A percentile compares a stretch with the other conserved stretches of the same genome.
Evolutionary conservation across 2,888 invertebrate genomes (phyloP).

Genomic region (Ecdyonurus torrentis): DNA sequence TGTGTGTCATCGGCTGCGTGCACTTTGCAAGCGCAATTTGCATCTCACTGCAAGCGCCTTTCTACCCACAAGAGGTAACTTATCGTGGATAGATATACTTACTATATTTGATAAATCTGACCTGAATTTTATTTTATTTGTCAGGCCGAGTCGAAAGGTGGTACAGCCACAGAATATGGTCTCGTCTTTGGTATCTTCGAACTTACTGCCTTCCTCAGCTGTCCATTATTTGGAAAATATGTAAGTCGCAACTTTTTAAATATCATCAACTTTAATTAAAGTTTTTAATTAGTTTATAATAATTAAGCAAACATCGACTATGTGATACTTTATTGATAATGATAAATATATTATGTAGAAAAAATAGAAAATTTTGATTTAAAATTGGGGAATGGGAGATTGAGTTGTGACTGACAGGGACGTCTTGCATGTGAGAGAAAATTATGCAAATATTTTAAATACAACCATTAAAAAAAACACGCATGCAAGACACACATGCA

Average conservation of each 20-base stretch:
- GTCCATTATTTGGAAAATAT: slow-evolving; percentile 29
- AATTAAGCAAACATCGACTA: too few species aligned
- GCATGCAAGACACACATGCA: too few species aligned
- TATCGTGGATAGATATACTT: background rate
- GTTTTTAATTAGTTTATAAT: too few species aligned
- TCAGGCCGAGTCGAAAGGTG: slow-evolving; percentile 29
- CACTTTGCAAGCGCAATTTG: slow-evolving; percentile 27
- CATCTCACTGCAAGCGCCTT: slow-evolving; percentile 30
- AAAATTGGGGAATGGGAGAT: too few species aligned
- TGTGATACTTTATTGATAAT: too few species aligned
- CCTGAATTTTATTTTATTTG: slow-evolving; percentile 11
- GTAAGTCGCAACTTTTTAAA: slow-evolving; percentile 23
- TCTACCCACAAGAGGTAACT: slow-evolving; percentile 28
- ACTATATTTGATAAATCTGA: background rate
- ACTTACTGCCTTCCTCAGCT: slow-evolving; percentile 21
- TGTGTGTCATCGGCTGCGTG: slow-evolving; percentile 23
- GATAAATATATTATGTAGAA: too few species aligned
- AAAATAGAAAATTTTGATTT: too few species aligned
- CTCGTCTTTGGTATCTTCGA: slow-evolving; percentile 33
- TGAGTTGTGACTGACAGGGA: too few species aligned
- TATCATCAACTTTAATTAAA: too few species aligned
- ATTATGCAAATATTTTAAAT: too few species aligned
- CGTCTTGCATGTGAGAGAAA: too few species aligned
- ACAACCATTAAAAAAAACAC: too few species aligned
- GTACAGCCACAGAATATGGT: slow-evolving; percentile 29